Base-by-base conservation (phyloP, 2,888 invertebrate species). In the Glaucopsyche alexis region DNA sequence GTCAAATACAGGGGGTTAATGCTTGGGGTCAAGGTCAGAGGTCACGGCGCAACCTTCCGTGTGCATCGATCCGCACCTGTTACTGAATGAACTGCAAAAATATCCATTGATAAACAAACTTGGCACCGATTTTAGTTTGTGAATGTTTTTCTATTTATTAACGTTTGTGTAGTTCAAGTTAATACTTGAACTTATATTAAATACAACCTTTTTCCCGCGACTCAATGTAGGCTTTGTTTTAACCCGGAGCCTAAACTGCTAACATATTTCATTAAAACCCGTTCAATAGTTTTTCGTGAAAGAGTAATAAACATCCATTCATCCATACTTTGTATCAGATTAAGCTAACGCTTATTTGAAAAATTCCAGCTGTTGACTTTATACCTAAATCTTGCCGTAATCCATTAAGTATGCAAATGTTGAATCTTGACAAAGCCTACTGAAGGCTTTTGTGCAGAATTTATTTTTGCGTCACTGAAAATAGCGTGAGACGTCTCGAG, bases 41-140 rank as follows among this genome's bases (percentile, higher is more conserved):
- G 75, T 77, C 78, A 74, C 70, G 78, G 78, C 78, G 78, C 29
- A 29, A 84, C 86, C 85, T 84, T 85, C 79, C 84, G 74, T 72
- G 73, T 64, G 67, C 19, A 72, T 72, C 50, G 76, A 76, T 76
- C 73, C 52, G 67, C 50, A 69, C 66, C 72, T 73, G 70, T 73
- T 73, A 69, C 74, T 60, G 66, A 47, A 40, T 52, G 47, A 50
- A 64, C 13, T 64, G 45, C 47, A 52, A 71, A 40, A 70, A 50
- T 50, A 8, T 40, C 40, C 42, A 42, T 71, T 55, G 16, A 42
- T 52, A 66, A 66, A 16, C 29, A 60, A 60, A 60, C 29, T 2
- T 60, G 29, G 29, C 14, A 29, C 29, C 29, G 29, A 11, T 16
- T 50, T 52, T 13, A 29, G 55, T 60, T 60, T 9, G 9, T 60